phyloP scores from a whole-genome alignment of 92 coral and sea anemone genomes.

The Siderastrea siderea region DNA sequence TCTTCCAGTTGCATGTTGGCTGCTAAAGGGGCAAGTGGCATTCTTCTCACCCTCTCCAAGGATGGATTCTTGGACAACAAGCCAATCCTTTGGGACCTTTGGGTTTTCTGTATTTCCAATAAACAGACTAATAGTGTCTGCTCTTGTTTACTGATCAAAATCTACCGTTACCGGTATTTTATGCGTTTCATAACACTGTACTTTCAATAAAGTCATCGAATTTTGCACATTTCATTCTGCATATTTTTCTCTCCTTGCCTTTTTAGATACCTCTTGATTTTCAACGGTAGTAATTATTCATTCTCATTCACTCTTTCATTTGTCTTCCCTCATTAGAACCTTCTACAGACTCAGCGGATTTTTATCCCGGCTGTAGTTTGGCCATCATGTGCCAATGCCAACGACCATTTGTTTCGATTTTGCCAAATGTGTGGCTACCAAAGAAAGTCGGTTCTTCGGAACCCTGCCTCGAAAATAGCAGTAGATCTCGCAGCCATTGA shows the following conservation, averaged over 20 bases:
- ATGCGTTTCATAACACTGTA: no score
- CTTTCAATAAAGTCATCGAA: no score
- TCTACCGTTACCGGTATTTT: no score
- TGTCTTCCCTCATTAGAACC: constrained; percentile 56
- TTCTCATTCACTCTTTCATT: constrained; percentile 12
- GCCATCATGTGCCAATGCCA: constrained; percentile 65
- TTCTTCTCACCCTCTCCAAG: constrained; percentile 47
- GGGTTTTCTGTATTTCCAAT: constrained; percentile 15
- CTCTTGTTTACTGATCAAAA: background rate
- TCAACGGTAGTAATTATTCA: constrained; percentile 8
- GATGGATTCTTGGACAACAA: constrained; percentile 29
- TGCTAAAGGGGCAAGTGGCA: constrained; percentile 48
- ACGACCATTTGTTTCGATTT: constrained; percentile 56
- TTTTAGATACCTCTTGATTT: background rate
- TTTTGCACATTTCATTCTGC: no score
- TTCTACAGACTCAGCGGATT: constrained; percentile 44
- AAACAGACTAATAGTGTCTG: constrained; percentile 4
- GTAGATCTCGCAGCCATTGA: constrained; percentile 52
- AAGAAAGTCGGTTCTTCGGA: constrained; percentile 28
- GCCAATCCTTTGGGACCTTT: constrained; percentile 54
- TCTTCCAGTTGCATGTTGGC: constrained; percentile 46
- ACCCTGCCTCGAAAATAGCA: constrained; percentile 18
- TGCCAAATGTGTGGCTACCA: constrained; percentile 70
- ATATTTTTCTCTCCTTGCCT: no score
- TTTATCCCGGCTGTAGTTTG: constrained; percentile 58